Conservation (phyloP, 37 sponge, comb jelly and placozoan species). For the Chondrosia reniformis region DNA sequence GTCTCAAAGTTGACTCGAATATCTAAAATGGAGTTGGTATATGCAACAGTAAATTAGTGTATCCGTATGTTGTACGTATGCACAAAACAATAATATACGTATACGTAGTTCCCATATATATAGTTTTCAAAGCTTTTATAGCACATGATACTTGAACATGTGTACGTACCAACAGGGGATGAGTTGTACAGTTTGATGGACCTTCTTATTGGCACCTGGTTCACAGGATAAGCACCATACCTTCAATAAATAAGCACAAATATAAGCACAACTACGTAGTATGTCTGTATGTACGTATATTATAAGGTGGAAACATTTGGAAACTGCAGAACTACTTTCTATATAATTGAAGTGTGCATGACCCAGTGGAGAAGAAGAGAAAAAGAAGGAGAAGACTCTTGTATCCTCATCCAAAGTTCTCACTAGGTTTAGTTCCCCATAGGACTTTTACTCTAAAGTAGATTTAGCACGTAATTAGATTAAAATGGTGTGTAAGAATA, state of each 20-base stretch:
- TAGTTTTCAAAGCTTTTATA: no score
- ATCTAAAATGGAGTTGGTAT: neutral
- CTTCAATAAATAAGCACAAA: conserved; percentile 8
- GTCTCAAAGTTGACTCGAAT: conserved; percentile 57
- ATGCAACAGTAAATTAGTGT: neutral
- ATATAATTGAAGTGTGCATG: no score
- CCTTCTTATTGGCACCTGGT: conserved; percentile 28
- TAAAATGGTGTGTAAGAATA: no score
- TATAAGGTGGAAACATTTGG: neutral
- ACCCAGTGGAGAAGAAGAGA: no score
- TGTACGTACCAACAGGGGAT: conserved; percentile 43
- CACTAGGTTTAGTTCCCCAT: no score
- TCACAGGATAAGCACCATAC: conserved; percentile 46
- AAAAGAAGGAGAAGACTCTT: no score
- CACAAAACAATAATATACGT: neutral
- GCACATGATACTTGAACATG: neutral
- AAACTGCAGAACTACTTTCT: neutral
- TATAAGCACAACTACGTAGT: neutral
- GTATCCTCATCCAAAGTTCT: no score
- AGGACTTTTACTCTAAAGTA: no score
- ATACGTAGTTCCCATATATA: neutral
- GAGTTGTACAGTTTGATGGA: conserved; percentile 43
- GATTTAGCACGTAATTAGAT: no score
- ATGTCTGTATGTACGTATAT: neutral
- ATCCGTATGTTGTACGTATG: neutral